These are phyloP conservation scores for Dryoscopus gambensis DNA, from an alignment of 2,113 vertebrate genomes.

Conservation along the genomic window DNA sequence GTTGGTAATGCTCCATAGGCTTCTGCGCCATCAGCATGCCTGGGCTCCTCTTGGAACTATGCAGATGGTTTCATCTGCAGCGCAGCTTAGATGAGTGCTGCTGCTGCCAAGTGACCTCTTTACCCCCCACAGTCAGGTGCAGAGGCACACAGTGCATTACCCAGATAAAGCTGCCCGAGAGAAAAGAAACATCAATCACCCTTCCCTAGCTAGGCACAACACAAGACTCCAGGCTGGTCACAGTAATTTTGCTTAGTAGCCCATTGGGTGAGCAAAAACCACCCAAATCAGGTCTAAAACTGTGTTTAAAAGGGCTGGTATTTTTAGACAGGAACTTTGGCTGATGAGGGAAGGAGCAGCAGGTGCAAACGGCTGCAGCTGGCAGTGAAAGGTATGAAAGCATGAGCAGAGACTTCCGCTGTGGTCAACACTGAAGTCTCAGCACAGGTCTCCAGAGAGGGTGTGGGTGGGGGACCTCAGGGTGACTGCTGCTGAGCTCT, in stretches of 20 bases:
- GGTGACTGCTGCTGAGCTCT: neutral
- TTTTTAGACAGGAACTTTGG: conserved; percentile 40
- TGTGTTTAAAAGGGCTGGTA: neutral
- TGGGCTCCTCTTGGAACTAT: neutral
- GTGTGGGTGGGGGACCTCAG: conserved; percentile 10
- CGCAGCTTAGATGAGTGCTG: neutral
- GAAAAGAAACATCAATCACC: neutral
- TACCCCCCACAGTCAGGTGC: accelerated
- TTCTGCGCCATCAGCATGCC: neutral
- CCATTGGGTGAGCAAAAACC: neutral
- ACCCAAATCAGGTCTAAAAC: neutral
- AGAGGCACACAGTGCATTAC: neutral
- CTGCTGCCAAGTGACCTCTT: neutral
- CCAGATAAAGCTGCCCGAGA: neutral
- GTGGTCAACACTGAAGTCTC: conserved; percentile 41
- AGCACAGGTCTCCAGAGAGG: conserved; percentile 38
- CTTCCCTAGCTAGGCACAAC: neutral
- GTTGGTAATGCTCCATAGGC: neutral
- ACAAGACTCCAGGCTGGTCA: neutral
- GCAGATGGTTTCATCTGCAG: neutral
- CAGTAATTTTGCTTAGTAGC: neutral
- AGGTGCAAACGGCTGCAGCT: conserved; percentile 69
- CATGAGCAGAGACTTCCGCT: conserved; percentile 64
- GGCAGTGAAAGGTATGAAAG: conserved; percentile 77
- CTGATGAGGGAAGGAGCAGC: neutral